phyloP scores from a whole-genome alignment of 2,113 vertebrate species.

The Puffinus mauretanicus region DNA sequence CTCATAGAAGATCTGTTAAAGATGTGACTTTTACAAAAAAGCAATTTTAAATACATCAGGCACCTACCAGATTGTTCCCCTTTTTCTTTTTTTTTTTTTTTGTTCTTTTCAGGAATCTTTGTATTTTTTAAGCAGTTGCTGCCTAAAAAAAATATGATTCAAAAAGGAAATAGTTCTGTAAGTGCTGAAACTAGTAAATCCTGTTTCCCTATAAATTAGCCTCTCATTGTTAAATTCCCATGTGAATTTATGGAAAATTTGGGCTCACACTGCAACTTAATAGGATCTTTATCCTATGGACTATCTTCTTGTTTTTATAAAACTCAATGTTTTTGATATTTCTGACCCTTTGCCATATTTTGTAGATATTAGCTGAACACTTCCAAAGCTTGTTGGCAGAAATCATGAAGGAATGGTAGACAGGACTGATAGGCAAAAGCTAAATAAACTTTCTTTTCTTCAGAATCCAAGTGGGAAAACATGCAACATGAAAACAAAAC shows the following conservation, averaged over 20 bases:
- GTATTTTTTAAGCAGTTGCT: background rate
- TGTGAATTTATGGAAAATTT: background rate
- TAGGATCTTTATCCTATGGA: background rate
- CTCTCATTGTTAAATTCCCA: background rate
- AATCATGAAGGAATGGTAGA: background rate
- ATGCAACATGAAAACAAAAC: background rate
- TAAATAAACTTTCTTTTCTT: background rate
- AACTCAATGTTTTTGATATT: background rate
- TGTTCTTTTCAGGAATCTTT: background rate
- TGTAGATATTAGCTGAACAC: background rate
- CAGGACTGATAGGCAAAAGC: background rate
- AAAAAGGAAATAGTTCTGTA: background rate
- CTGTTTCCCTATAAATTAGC: background rate
- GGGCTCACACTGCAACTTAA: background rate
- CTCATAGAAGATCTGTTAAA: background rate
- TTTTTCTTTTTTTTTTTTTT: background rate
- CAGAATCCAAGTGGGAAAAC: background rate
- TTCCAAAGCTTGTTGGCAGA: background rate
- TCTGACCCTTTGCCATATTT: background rate
- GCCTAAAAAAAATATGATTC: rapidly evolving
- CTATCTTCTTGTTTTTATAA: background rate
- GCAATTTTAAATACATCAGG: background rate
- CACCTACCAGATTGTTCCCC: too few species aligned
- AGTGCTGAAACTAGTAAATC: background rate
- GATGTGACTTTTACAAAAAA: background rate